phyloP scores from a whole-genome alignment of 2,113 vertebrate species.

The Elgaria multicarinata region DNA sequence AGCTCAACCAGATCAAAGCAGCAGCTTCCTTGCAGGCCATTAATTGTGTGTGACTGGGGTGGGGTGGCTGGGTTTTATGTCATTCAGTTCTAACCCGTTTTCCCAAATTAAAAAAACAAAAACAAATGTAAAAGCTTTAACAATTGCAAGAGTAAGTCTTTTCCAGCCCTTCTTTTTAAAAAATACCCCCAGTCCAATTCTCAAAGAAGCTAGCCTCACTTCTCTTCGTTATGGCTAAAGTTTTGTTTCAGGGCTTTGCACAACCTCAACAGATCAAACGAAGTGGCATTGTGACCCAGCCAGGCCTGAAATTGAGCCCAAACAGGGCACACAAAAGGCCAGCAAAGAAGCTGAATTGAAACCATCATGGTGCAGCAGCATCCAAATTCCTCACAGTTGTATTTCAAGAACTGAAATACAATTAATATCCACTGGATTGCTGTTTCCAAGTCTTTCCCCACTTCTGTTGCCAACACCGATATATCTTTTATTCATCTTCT shows the following conservation, averaged over 20 bases:
- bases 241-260: not conserved
- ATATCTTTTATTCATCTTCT: conserved; percentile 1
- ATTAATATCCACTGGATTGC: conserved; percentile 6
- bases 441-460: not conserved
- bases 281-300: not conserved
- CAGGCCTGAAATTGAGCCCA: not conserved
- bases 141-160: not conserved
- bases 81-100: not conserved
- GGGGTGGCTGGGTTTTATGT: not conserved
- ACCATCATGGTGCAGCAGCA: not conserved
- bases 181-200: too few species aligned
- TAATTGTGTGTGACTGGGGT: too few species aligned
- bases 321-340: not conserved
- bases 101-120: not conserved
- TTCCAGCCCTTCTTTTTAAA: not conserved
- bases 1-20: too few species aligned
- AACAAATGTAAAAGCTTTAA: not conserved
- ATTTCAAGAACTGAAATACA: conserved; percentile 7
- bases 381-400: not conserved
- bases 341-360: not conserved
- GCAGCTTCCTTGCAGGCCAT: too few species aligned
- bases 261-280: not conserved
- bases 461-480: not conserved
- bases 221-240: not conserved
- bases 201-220: not conserved